These are phyloP conservation scores for Phaenicophaeus curvirostris DNA, from an alignment of 2,797 vertebrate genomes.

Conservation along the genomic window DNA sequence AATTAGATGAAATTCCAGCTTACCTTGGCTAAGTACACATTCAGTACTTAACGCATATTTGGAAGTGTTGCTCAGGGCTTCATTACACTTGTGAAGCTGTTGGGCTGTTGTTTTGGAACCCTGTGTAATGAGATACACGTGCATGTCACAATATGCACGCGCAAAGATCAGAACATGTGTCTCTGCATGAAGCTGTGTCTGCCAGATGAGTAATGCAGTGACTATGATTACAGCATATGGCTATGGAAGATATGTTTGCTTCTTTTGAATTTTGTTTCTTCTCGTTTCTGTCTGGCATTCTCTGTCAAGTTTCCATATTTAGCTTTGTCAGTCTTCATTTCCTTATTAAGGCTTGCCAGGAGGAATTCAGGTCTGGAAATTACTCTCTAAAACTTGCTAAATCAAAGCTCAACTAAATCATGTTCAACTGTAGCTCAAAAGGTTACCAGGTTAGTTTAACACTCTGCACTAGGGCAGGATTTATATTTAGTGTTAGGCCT, in stretches of 20 bases:
- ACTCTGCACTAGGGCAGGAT: background rate
- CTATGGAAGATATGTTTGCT: background rate
- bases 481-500: background rate
- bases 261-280: background rate
- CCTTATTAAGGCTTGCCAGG: background rate
- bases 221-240: background rate
- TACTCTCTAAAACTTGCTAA: background rate
- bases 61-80: background rate
- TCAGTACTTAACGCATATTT: background rate
- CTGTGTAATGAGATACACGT: fast-evolving
- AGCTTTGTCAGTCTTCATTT: slow-evolving; percentile 14
- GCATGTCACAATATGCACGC: fast-evolving
- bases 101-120: background rate
- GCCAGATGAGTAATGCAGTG: background rate
- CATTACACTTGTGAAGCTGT: background rate
- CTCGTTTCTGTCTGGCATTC: slow-evolving; percentile 1
- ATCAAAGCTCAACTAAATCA: background rate
- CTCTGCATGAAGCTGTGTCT: background rate
- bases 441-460: background rate
- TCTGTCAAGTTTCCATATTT: background rate
- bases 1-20: background rate
- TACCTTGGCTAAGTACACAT: background rate
- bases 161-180: background rate
- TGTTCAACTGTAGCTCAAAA: background rate
- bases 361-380: background rate